These are phyloP conservation scores for Drosophila micromelanica DNA, from an alignment of 1,140 invertebrate species.

Conservation along the genomic window DNA sequence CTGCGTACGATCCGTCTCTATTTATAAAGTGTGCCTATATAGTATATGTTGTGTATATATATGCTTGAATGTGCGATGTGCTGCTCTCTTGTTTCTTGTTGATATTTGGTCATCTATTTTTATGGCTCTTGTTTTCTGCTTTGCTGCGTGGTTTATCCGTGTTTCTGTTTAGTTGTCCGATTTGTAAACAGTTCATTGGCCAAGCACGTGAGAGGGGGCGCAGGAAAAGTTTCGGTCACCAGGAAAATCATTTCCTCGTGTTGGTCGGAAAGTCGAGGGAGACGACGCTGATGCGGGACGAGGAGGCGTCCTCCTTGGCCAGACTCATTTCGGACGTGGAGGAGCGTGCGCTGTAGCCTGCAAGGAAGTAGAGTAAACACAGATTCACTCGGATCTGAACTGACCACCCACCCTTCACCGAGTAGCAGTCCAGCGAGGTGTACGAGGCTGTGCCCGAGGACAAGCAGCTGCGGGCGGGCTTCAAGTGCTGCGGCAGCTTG, in stretches of 20 bases:
- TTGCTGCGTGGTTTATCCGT: conserved; percentile 43
- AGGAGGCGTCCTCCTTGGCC: conserved; percentile 43
- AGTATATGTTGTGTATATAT: background rate
- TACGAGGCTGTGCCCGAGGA: conserved; percentile 63
- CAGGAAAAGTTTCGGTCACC: background rate
- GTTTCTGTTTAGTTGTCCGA: conserved; percentile 51
- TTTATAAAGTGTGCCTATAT: conserved; percentile 15
- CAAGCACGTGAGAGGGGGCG: conserved; percentile 41
- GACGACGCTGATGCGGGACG: conserved; percentile 57
- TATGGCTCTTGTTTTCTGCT: conserved; percentile 30
- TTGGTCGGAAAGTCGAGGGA: conserved; percentile 60
- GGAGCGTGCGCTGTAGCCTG: conserved; percentile 45
- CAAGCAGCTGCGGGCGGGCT: conserved; percentile 59
- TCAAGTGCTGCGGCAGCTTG: conserved; percentile 70
- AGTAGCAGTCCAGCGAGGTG: conserved; percentile 55
- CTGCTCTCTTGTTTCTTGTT: conserved; percentile 22
- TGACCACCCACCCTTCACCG: conserved; percentile 38
- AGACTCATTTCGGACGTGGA: conserved; percentile 53
- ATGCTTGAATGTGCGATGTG: background rate
- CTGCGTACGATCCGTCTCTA: conserved; percentile 11
- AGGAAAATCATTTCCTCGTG: conserved; percentile 44
- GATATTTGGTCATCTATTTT: conserved; percentile 54
- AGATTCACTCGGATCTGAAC: too few relatives aligned
- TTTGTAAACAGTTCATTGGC: conserved; percentile 66
- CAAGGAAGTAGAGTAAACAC: background rate